Evolutionary conservation across 2,888 invertebrate genomes (phyloP).

Genomic region (Hirudinaria manillensis): DNA sequence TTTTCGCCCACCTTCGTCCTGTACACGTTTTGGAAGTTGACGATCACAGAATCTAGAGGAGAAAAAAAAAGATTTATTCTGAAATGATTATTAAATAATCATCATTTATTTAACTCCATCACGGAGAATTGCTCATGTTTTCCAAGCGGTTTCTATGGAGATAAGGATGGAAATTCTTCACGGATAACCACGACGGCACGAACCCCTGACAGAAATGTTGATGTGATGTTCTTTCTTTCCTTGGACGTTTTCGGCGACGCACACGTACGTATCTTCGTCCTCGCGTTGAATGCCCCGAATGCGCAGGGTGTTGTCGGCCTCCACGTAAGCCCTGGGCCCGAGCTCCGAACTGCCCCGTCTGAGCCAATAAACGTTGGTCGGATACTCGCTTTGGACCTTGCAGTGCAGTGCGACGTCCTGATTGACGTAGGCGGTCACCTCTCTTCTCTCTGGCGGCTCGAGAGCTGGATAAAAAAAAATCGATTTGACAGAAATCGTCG

Average conservation of each 20-base stretch:
- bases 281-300: not conserved
- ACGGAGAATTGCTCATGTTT: not conserved
- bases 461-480: not conserved
- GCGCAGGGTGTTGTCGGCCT: slow-evolving; percentile 7
- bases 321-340: slow-evolving; percentile 17
- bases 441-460: not conserved
- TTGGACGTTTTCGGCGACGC: not conserved
- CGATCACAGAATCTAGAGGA: not conserved
- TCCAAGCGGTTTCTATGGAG: no score
- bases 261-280: not conserved
- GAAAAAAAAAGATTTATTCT: not conserved
- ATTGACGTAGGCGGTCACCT: not conserved
- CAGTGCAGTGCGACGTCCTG: not conserved
- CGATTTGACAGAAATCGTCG: no score
- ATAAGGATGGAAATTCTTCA: not conserved
- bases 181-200: no score
- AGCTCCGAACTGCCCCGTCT: not conserved
- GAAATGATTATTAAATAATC: not conserved
- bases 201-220: not conserved
- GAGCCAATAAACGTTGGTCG: slow-evolving; percentile 6
- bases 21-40: not conserved
- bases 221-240: not conserved
- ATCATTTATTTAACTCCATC: not conserved
- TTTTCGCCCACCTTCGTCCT: not conserved
- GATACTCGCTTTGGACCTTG: not conserved